Evolutionary conservation across 2,113 vertebrate genomes (phyloP).

Genomic region (Nothoprocta pentlandii): DNA sequence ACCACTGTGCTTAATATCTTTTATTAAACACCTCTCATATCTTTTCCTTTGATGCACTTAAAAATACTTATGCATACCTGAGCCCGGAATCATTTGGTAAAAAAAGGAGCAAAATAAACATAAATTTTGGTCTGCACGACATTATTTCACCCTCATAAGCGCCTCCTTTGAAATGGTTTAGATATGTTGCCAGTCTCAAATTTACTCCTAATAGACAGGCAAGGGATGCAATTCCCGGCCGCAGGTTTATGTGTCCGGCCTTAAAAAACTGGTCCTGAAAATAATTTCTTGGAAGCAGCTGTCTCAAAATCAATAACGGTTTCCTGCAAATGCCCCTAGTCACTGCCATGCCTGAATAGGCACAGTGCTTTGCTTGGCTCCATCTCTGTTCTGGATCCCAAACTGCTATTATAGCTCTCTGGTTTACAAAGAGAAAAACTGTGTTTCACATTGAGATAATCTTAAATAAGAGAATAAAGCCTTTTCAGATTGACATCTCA

Average conservation of each 20-base stretch:
- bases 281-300: neutral
- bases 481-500: neutral
- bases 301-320: neutral
- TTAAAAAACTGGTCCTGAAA: neutral
- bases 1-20: neutral
- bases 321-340: neutral
- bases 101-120: neutral
- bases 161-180: neutral
- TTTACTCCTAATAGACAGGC: rapidly evolving
- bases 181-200: neutral
- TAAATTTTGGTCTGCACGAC: neutral
- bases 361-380: neutral
- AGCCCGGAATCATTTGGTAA: neutral
- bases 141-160: neutral
- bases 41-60: neutral
- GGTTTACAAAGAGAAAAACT: neutral
- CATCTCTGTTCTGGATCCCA: neutral
- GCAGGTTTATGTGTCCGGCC: neutral
- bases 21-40: neutral
- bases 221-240: neutral
- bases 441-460: neutral
- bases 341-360: neutral
- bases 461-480: neutral
- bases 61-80: neutral
- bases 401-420: rapidly evolving